phyloP scores from a whole-genome alignment of 1,140 invertebrate genomes.

The Bombus ignitus region DNA sequence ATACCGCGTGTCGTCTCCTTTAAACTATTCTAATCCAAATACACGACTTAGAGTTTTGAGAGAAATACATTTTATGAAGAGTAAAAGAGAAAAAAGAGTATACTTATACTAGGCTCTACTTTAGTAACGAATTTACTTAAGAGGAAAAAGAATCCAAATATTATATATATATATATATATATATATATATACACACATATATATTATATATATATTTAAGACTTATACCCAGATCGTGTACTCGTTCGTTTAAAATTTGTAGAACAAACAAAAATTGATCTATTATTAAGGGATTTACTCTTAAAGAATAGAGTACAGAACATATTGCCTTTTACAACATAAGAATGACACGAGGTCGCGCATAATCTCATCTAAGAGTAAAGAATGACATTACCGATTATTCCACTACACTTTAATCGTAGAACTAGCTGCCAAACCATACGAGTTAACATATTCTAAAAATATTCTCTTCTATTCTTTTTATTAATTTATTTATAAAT shows the following conservation, averaged over 20 bases:
- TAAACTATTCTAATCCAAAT: constrained; percentile 34
- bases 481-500: background rate
- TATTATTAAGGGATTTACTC: background rate
- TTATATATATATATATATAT: constrained; percentile 5
- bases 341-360: constrained; percentile 13
- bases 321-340: constrained; percentile 44
- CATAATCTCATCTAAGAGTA: constrained; percentile 11
- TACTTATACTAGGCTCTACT: constrained; percentile 46
- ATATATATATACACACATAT: background rate
- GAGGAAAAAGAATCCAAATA: constrained; percentile 20
- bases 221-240: constrained; percentile 14
- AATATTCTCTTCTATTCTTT: background rate
- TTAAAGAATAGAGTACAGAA: constrained; percentile 17
- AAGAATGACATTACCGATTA: constrained; percentile 3
- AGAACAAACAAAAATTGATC: constrained; percentile 20
- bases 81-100: constrained; percentile 15
- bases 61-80: constrained; percentile 39
- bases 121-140: constrained; percentile 44
- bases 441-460: background rate
- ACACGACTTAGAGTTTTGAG: constrained; percentile 14
- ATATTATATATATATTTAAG: constrained; percentile 4
- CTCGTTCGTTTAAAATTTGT: constrained; percentile 16
- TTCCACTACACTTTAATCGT: background rate
- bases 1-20: background rate
- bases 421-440: constrained; percentile 26